Percentiles rank a stretch among this genome's conserved stretches.
Evolutionary conservation across 1,140 invertebrate species (phyloP).

Genomic region (Solen grandis): DNA sequence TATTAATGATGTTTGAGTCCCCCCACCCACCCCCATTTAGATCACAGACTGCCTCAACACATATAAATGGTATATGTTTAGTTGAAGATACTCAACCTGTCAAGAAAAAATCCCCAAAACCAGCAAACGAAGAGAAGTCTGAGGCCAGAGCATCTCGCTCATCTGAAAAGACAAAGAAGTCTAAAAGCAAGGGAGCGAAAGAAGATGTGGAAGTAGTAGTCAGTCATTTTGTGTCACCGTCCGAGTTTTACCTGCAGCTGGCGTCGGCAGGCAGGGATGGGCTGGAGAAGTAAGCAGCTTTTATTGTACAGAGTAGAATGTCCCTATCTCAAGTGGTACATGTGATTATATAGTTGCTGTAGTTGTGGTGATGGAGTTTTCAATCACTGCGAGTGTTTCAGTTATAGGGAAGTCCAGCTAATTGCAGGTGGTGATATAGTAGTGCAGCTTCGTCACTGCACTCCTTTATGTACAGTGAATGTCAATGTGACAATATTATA

Average conservation of each 20-base stretch:
- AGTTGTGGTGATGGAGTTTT: neutral
- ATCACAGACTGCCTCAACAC: neutral
- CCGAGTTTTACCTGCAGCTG: constrained; percentile 42
- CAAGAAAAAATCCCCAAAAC: neutral
- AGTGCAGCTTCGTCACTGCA: neutral
- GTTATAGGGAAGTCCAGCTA: neutral
- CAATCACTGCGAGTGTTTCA: neutral
- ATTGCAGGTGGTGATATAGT: neutral
- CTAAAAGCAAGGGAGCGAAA: neutral
- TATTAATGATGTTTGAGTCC: neutral
- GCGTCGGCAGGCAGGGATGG: constrained; percentile 1
- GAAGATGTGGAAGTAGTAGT: constrained; percentile 44
- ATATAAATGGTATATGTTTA: neutral
- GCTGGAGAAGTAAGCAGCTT: neutral
- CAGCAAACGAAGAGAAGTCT: neutral
- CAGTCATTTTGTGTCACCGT: constrained; percentile 45
- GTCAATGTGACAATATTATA: too few species aligned
- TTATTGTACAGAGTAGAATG: neutral
- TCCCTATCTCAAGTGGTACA: neutral
- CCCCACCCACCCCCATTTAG: neutral
- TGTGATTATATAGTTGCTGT: neutral
- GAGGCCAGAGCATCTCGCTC: neutral
- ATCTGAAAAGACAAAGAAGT: neutral
- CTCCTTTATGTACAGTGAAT: neutral
- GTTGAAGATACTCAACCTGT: neutral